Base-by-base conservation (phyloP, 2,888 invertebrate species). In the Drosophila ezoana region DNA sequence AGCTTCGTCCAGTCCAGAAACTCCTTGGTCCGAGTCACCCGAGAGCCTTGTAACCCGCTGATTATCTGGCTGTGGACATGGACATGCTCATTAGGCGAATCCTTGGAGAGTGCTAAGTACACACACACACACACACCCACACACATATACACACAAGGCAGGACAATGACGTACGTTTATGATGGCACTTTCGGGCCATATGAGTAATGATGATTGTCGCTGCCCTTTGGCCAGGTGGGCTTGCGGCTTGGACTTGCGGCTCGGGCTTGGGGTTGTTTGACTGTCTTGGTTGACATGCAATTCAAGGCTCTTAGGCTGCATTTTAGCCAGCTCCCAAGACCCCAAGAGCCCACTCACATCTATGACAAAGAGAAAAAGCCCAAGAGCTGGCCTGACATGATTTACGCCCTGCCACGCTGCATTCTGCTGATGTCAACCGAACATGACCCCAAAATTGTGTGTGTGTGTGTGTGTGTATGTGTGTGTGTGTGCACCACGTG, bases 371-470 rank as follows among this genome's bases (percentile, higher is more conserved):
- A 47, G 48, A 33, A 67, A 56, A 57, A 51, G 28, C 18, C 41
- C 44, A 49, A 67, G 20, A 41, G 23, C 9, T 40, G 10, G 35
- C 35, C 28, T 37, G 57, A 68, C 75, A 79, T 76, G 79, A 76
- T 74, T 76, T 74, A 79, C 75, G 69, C 54, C 44, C 40, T 66
- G 48, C 28, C 53, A 35, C 10, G 52, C 49, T 57, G 64, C 64
- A 51, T 53, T 41, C 54, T 44, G 66, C 62, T 38, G 81, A 63
- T 72, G 72, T 76, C 87, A 59, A 73, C 63, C 16, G 47, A 73
- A 81, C 87, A 81, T 81, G 87, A 81, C 87, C 80, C 87, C 70
- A 84, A 81, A 81, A 70, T n/a, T n/a, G n/a, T n/a, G n/a, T 67
- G 77, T 66, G 32, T 14, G 28, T 8, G 44, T 20, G 20, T n/a